Evolutionary conservation across 1,140 invertebrate genomes (phyloP).

Genomic region (Proctacanthus coquilletti): DNA sequence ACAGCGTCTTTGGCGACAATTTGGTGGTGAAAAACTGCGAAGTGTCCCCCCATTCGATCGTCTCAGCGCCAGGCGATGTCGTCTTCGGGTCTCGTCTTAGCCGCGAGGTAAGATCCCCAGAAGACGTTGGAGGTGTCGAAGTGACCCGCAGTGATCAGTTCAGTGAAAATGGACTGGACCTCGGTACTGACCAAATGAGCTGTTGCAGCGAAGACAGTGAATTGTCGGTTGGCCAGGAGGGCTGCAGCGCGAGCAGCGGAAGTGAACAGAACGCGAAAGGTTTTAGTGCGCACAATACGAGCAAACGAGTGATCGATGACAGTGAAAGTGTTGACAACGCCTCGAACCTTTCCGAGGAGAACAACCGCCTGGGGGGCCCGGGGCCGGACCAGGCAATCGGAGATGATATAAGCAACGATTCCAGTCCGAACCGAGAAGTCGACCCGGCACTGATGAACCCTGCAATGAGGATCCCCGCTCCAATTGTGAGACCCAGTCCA

Average conservation of each 20-base stretch:
- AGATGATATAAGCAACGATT: conserved; percentile 6
- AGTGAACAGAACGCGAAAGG: conserved; percentile 4
- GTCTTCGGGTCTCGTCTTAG: background rate
- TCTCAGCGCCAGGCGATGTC: background rate
- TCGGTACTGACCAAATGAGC: conserved; percentile 18
- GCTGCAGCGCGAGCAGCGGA: conserved; percentile 15
- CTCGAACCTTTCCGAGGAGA: conserved; percentile 3
- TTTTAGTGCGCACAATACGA: conserved; percentile 10
- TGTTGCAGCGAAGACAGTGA: conserved; percentile 50
- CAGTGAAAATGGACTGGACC: too few relatives aligned
- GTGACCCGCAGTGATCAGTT: conserved; percentile 1
- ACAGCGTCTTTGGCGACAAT: background rate
- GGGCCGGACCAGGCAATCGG: too few relatives aligned
- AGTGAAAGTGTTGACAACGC: conserved; percentile 9
- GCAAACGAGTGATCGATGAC: conserved; percentile 12
- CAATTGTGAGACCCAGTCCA: conserved; percentile 5
- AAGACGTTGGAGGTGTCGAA: conserved; percentile 9
- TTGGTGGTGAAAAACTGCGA: too few relatives aligned
- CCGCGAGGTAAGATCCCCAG: background rate
- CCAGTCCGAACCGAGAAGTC: background rate
- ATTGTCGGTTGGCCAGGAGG: conserved; percentile 48
- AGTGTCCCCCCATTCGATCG: background rate
- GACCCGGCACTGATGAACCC: conserved; percentile 5
- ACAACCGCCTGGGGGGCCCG: too few relatives aligned
- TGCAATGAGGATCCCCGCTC: conserved; percentile 7